These are phyloP conservation scores for Epinephelus malabaricus DNA, from an alignment of 2,797 vertebrate species.

Conservation along the genomic window DNA sequence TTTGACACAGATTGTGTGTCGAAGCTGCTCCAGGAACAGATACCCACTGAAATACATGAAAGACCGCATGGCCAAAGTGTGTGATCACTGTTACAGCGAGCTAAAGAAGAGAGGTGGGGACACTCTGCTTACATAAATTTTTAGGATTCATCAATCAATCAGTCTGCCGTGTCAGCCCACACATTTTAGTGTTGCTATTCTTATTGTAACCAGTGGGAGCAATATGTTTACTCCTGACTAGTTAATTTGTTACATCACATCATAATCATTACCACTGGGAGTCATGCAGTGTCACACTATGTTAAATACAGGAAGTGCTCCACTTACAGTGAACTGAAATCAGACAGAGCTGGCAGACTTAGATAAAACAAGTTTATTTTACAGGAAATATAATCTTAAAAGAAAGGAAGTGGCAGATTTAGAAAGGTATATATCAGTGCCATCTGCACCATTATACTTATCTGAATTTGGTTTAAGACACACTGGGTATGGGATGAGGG, in stretches of 20 bases:
- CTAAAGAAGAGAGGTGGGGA: slow-evolving; percentile 90
- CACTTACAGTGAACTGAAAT: not conserved
- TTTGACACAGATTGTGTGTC: slow-evolving; percentile 92
- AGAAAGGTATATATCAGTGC: not conserved
- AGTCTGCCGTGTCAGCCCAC: not conserved
- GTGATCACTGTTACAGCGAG: slow-evolving; percentile 93
- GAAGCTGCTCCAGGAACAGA: slow-evolving; percentile 95
- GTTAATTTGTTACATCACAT: no score
- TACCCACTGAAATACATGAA: slow-evolving; percentile 97
- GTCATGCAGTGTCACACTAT: not conserved
- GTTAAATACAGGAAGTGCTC: not conserved
- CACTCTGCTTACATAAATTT: not conserved
- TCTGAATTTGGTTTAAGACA: not conserved
- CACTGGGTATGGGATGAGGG: not conserved
- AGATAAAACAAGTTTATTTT: not conserved
- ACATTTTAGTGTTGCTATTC: not conserved
- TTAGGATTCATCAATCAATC: not conserved
- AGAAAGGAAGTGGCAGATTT: not conserved
- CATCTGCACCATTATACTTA: not conserved
- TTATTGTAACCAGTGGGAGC: not conserved
- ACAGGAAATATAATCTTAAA: not conserved
- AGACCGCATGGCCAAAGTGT: slow-evolving; percentile 95
- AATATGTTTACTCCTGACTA: not conserved
- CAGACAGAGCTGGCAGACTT: not conserved
- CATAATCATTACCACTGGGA: not conserved